Evolutionary conservation across 2,113 vertebrate species (phyloP), one percentile per base, ranked within the genome.

Genomic region (Amphilophus citrinellus): DNA sequence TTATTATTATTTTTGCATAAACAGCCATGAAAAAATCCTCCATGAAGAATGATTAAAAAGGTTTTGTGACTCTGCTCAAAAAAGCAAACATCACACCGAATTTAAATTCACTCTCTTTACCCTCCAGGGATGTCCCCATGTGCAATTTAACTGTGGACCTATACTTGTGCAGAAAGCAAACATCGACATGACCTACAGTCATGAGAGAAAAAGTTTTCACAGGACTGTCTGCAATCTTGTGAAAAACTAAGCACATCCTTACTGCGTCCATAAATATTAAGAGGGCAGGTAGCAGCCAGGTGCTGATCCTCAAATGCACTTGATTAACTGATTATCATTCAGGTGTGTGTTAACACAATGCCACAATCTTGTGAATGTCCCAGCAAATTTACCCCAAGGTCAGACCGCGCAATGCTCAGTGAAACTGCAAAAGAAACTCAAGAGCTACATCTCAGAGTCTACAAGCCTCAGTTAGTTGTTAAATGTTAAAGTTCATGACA

Each of bases 401-500:
- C 15, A 50, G 15, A 42, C 39, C 10, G 3, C 10, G 39, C 10
- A 42, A 42, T 42, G 3, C 10, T 42, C 39, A 42, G 10, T 42
- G 39, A 42, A 42, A 10, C 39, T 42, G 39, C 39, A 42, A 42
- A 42, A 42, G 10, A 10, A 39, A 42, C 39, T 6, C 39, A 50
- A 50, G 15, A 17, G 47, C 47, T 50, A 7, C 47, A 50, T 50
- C 14, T 50, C 15, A 0, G 3, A 68, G 22, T 27, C 24, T 68
- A 27, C 5, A 10, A 7, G 39, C 14, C 22, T 47, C 63, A 68
- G 39, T 68, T 27, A 47, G 39, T 27, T 66, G 22, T 44, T 47
- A 68, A 68, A 68, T 27, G 22, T 68, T 68, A 27, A 68, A 47
- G 63, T 68, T 47, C 63, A 47, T 68, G 63, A 47, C 22, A 68